Evolutionary conservation across 2,888 invertebrate species (phyloP).

Genomic region (Epinotia ramella): DNA sequence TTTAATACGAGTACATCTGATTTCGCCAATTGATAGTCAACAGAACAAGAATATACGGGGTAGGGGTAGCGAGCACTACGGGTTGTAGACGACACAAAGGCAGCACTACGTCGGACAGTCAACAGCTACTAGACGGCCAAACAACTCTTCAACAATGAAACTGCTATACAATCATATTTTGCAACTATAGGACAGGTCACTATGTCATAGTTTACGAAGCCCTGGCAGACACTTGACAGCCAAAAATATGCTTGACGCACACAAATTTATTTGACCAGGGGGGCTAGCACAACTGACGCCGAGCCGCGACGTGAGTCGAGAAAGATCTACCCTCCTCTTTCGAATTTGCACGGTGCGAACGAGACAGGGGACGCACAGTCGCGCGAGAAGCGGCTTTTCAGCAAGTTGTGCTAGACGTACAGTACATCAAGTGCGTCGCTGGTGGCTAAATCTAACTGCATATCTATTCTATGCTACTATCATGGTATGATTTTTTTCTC

Average conservation of each 20-base stretch:
- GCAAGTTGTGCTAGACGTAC: too few species aligned
- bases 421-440: slow-evolving; percentile 74
- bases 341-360: too few species aligned
- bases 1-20: slow-evolving; percentile 24
- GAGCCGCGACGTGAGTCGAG: too few species aligned
- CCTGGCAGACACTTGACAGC: slow-evolving; percentile 69
- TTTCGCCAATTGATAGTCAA: slow-evolving; percentile 31
- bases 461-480: slow-evolving; percentile 41
- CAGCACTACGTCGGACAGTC: slow-evolving; percentile 68
- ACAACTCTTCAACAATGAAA: slow-evolving; percentile 66
- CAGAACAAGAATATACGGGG: slow-evolving; percentile 45
- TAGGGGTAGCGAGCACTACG: slow-evolving; percentile 56
- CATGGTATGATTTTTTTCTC: slow-evolving; percentile 32
- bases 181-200: slow-evolving; percentile 85
- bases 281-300: too few species aligned
- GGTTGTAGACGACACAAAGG: slow-evolving; percentile 63
- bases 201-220: slow-evolving; percentile 79
- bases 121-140: slow-evolving; percentile 68
- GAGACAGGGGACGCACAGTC: too few species aligned
- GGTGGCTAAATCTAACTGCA: slow-evolving; percentile 66
- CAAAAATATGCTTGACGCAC: slow-evolving; percentile 67
- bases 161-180: slow-evolving; percentile 69
- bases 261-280: slow-evolving; percentile 70
- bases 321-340: too few species aligned
- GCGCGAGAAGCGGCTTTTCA: too few species aligned